Percentiles rank a stretch among this genome's conserved stretches.
phyloP scores from a whole-genome alignment of 2,797 vertebrate genomes.

The Enteromius radiatus region DNA sequence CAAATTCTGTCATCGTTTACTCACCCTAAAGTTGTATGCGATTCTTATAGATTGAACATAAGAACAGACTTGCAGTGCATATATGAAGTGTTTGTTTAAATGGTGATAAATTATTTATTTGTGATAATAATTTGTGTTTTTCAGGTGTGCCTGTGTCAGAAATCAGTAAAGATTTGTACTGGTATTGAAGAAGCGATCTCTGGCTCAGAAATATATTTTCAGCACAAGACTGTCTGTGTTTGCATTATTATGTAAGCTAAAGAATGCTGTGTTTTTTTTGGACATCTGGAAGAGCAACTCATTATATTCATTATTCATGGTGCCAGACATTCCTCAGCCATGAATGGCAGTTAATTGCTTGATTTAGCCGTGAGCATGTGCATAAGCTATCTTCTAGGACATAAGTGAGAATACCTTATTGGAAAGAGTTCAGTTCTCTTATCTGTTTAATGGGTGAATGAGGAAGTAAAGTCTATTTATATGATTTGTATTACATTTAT shows the following conservation, averaged over 20 bases:
- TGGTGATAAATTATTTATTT: neutral
- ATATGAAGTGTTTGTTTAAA: no score
- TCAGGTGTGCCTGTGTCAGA: conserved; percentile 71
- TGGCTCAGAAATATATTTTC: neutral
- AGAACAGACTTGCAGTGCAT: neutral
- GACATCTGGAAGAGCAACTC: neutral
- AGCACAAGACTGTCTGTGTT: conserved; percentile 8
- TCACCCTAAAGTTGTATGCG: neutral
- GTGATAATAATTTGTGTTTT: conserved; percentile 61
- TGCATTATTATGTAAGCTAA: conserved; percentile 18
- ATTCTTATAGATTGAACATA: neutral
- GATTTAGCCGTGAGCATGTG: neutral
- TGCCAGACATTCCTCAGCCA: conserved; percentile 18
- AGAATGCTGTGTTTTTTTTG: neutral
- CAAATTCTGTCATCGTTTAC: neutral
- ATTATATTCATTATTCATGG: neutral
- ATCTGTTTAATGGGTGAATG: conserved; percentile 1
- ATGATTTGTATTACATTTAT: neutral
- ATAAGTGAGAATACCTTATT: neutral
- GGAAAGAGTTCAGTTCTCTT: neutral
- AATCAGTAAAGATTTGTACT: conserved; percentile 71
- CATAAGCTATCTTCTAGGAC: neutral
- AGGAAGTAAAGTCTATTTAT: conserved; percentile 30
- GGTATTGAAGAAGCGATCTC: conserved; percentile 58
- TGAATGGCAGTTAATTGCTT: conserved; percentile 2